phyloP scores from a whole-genome alignment of 2,888 invertebrate species.

The Rotaria macrura region DNA sequence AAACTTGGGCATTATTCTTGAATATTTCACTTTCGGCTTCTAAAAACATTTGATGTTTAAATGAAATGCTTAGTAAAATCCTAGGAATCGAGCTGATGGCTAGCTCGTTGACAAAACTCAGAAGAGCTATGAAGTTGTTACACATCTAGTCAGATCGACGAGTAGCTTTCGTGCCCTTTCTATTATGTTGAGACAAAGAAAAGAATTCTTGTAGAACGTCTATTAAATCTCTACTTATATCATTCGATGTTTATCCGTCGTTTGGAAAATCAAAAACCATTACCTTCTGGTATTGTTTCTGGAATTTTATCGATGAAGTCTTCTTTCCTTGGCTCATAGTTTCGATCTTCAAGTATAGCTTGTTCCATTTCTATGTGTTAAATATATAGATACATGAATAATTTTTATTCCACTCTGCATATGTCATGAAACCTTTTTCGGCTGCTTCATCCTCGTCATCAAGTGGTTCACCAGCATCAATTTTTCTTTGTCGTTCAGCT shows the following conservation, averaged over 20 bases:
- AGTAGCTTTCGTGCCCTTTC: too few relatives aligned
- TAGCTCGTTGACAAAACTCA: too few relatives aligned
- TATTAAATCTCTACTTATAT: background rate
- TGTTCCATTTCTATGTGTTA: background rate
- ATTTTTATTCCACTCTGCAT: background rate
- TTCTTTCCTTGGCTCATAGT: conserved; percentile 17
- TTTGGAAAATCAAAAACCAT: too few relatives aligned
- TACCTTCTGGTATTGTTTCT: conserved; percentile 19
- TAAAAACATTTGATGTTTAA: too few relatives aligned
- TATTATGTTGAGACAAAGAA: too few relatives aligned
- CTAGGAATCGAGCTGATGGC: too few relatives aligned
- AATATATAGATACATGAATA: background rate
- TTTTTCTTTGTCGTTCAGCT: conserved; percentile 34
- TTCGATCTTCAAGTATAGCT: background rate
- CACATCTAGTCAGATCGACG: too few relatives aligned
- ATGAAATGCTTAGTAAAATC: too few relatives aligned
- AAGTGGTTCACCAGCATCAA: conserved; percentile 39
- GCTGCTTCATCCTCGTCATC: conserved; percentile 21
- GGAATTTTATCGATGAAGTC: conserved; percentile 5
- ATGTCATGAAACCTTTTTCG: conserved; percentile 1
- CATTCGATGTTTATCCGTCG: background rate
- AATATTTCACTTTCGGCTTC: too few relatives aligned
- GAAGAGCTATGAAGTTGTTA: too few relatives aligned
- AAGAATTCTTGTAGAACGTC: too few relatives aligned
- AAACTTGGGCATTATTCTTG: too few relatives aligned